Evolutionary conservation across 2,797 vertebrate genomes (phyloP).

Genomic region (Manis crassicaudata): DNA sequence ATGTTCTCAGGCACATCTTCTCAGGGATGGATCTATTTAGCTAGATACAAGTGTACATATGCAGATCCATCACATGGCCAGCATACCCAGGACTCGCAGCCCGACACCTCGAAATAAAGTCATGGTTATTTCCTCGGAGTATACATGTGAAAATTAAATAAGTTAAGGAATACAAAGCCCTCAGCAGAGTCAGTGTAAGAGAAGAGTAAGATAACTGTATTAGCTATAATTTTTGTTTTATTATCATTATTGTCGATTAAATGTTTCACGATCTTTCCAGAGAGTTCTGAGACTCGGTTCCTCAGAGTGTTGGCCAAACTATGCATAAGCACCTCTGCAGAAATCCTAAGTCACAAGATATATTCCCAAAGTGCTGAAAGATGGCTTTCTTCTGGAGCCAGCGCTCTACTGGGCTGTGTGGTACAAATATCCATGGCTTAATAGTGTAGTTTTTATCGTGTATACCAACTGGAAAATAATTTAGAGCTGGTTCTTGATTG

Average conservation of each 20-base stretch:
- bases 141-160: not conserved
- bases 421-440: not conserved
- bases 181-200: not conserved
- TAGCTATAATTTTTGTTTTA: not conserved
- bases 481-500: conserved; percentile 49
- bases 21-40: not conserved
- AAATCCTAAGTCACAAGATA: not conserved
- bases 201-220: not conserved
- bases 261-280: not conserved
- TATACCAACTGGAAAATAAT: conserved; percentile 62
- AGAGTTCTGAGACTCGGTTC: not conserved
- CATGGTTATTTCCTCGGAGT: not conserved
- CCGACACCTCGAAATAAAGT: not conserved
- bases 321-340: not conserved
- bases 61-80: not conserved
- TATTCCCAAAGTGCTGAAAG: not conserved
- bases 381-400: not conserved
- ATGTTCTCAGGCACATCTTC: not conserved
- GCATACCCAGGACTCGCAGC: not conserved
- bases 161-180: not conserved
- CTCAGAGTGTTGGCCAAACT: not conserved
- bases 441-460: not conserved
- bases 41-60: not conserved
- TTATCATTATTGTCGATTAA: not conserved
- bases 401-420: not conserved